Base-by-base conservation (phyloP, 2,113 vertebrate genomes). In the Mystacornis crossleyi region DNA sequence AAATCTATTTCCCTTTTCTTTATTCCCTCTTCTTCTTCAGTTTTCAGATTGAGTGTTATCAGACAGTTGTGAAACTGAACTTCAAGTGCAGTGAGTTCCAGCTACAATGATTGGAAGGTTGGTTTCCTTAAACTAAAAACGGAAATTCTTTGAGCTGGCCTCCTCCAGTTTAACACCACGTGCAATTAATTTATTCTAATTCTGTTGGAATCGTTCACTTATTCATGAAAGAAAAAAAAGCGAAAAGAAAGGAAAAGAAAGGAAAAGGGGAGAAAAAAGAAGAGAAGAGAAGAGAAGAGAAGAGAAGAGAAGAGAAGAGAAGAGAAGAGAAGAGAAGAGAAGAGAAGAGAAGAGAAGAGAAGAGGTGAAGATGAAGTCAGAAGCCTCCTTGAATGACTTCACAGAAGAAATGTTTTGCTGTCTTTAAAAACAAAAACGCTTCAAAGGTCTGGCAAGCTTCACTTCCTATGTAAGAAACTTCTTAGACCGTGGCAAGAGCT, bases 111-210 rank as follows among this genome's bases (percentile, higher is more conserved):
- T 38, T 73, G 20, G 33, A 33, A 33, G 18, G 8, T 4, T 73
- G 16, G 1, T 13, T 29, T 65, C 53, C 78, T 82, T 15, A 62
- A 88, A 85, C 18, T 55, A 50, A 80, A 84, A 91, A 60, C 82
- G 71, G 48, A 95, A 82, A 64, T 82, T 90, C 28, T 86, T 45
- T 93, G 70, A 69, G 57, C 25, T 80, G 36, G 5, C 54, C 15
- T 79, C 57, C 57, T 90, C 73, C 57, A 80, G 62, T 80, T 94
- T 88, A 88, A 75, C 25, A 82, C 62, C 66, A 86, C 45, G 33
- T 95, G 92, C 53, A 87, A 60, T 85, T 87, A 81, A 90, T 93
- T 94, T 75, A 21, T 85, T 87, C 42, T 82, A 85, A 87, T 93
- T 90, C 53, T 82, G 16, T 64, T 81, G 40, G 42, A 93, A 87